Base-by-base conservation (phyloP, 2,113 vertebrate species). In the Misgurnus mizolepis region DNA sequence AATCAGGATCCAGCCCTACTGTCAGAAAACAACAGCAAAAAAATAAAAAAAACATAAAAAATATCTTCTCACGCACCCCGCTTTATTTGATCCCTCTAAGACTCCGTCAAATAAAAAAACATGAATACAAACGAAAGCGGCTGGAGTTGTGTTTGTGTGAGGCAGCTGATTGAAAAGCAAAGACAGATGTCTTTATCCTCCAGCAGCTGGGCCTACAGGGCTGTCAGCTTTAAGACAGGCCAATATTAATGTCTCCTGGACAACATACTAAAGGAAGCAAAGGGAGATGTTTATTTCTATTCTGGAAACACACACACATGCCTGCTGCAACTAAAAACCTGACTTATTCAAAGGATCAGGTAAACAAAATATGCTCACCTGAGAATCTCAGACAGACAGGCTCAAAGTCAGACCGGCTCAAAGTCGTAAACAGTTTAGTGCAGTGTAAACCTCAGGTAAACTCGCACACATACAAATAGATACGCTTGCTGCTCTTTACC, bases 41-140 rank as follows among this genome's bases (percentile, higher is more conserved):
- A 62, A 47, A 47, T 7, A 47, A 47, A 47, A 47, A 47, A 47
- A 47, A 7, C 3, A 7, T 7, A 56, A 60, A 49, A 73, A 67
- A 69, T 45, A 45, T 50, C 22, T 27, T 43, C 67, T 49, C 65
- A 50, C 12, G 41, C 76, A 79, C 3, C 12, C 70, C n/a, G 69
- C 60, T 79, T 81, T 70, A 47, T 78, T 81, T 84, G 69, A 81
- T 84, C 83, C 76, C 62, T 45, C n/a, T 84, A 81, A 81, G 80
- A 76, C 72, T 47, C 49, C 27, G 55, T 65, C 76, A 84, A 81
- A 79, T 78, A 53, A 78, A 67, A 79, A 72, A 64, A 73, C 69
- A 64, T 66, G 53, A 81, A 64, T 22, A 50, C 76, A 78, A 81
- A 78, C 80, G 78, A 84, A 73, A 69, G 39, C 45, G 79, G 71